phyloP scores from a whole-genome alignment of 2,113 vertebrate genomes.

The Oenanthe oenanthe region DNA sequence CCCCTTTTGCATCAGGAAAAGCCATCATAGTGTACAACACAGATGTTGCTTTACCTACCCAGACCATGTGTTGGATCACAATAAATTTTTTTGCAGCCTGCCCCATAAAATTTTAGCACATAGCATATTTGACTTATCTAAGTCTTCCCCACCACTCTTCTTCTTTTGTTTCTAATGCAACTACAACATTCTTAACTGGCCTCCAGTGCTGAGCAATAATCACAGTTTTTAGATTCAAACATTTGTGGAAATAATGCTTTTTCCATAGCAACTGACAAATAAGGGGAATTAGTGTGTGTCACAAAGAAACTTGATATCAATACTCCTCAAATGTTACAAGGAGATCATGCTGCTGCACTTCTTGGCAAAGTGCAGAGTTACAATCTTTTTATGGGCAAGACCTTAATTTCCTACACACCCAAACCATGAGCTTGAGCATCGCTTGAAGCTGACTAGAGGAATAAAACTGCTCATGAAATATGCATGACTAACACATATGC shows the following conservation, averaged over 20 bases:
- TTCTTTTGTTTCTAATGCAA: not conserved
- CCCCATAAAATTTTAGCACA: not conserved
- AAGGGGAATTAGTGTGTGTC: conserved; percentile 22
- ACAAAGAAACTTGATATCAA: conserved; percentile 53
- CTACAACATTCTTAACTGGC: not conserved
- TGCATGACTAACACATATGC: conserved; percentile 76
- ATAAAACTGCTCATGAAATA: conserved; percentile 81
- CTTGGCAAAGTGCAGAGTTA: conserved; percentile 58
- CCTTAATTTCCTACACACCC: conserved; percentile 72
- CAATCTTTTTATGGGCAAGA: conserved; percentile 65
- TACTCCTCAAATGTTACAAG: conserved; percentile 24
- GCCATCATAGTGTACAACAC: conserved; percentile 36
- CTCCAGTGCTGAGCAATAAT: not conserved
- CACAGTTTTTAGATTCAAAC: not conserved
- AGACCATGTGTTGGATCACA: not conserved
- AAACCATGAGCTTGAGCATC: conserved; percentile 58
- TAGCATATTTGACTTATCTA: not conserved
- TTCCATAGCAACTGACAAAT: conserved; percentile 38
- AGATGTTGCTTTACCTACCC: conserved; percentile 45
- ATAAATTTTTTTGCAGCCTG: conserved; percentile 25
- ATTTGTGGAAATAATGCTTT: not conserved
- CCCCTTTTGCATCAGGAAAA: conserved; percentile 51
- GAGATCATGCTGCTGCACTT: conserved; percentile 44
- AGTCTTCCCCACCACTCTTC: not conserved
- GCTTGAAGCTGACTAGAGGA: conserved; percentile 72